These are phyloP conservation scores for Kradibia gibbosae DNA, from an alignment of 1,140 invertebrate species.

Conservation along the genomic window DNA sequence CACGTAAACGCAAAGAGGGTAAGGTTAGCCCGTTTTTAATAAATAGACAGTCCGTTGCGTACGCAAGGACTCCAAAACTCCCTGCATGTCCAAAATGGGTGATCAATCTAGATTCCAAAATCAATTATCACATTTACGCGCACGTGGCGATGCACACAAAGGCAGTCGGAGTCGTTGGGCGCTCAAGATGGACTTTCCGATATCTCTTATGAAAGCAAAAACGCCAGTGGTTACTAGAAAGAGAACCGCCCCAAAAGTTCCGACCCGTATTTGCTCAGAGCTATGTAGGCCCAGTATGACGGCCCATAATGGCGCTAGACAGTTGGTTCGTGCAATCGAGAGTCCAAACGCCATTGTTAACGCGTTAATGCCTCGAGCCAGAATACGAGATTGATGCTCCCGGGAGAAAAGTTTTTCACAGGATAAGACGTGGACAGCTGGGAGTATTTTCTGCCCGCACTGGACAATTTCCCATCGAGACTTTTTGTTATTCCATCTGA, in stretches of 20 bases:
- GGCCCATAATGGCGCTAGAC: background rate
- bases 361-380: background rate
- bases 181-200: too few relatives aligned
- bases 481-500: conserved; percentile 34
- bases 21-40: too few relatives aligned
- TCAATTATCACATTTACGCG: too few relatives aligned
- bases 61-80: too few relatives aligned
- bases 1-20: too few relatives aligned
- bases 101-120: too few relatives aligned
- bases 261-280: background rate
- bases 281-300: background rate
- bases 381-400: background rate
- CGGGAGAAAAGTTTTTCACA: conserved; percentile 7
- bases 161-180: too few relatives aligned
- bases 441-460: conserved; percentile 16
- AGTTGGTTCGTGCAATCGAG: conserved; percentile 8
- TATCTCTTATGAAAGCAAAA: too few relatives aligned
- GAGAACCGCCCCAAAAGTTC: background rate
- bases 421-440: background rate
- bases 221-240: too few relatives aligned
- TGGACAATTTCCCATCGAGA: conserved; percentile 24
- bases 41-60: too few relatives aligned
- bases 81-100: too few relatives aligned
- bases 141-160: too few relatives aligned
- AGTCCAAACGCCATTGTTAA: background rate